A percentile compares a stretch with the other conserved stretches of the same genome.
Conservation (phyloP, 2,888 invertebrate genomes). For the Mayetiola destructor region DNA sequence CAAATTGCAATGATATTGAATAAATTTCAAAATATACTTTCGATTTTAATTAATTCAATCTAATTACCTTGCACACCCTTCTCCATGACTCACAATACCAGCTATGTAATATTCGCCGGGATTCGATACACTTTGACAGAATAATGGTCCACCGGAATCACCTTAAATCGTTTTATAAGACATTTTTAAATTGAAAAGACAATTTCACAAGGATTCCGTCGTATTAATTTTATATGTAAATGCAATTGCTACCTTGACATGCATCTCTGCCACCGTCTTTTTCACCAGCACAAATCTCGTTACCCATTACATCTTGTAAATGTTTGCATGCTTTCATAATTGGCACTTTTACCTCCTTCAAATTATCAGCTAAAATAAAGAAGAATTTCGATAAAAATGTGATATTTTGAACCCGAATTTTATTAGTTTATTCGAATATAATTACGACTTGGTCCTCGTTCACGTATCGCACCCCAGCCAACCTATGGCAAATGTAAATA, state of each 20-base stretch:
- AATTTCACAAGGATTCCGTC: not conserved
- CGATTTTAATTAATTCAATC: no score
- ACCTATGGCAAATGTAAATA: conserved; percentile 25
- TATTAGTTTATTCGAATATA: not conserved
- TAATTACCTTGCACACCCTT: conserved; percentile 71
- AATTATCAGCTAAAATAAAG: conserved; percentile 51
- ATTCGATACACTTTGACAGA: conserved; percentile 56
- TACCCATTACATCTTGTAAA: conserved; percentile 46
- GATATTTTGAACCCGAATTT: not conserved
- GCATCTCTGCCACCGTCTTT: conserved; percentile 64
- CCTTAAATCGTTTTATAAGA: not conserved
- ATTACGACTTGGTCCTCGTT: conserved; percentile 66
- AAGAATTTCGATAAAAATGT: not conserved
- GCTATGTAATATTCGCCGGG: conserved; percentile 62
- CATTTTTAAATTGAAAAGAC: not conserved
- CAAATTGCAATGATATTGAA: no score
- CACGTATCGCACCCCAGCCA: conserved; percentile 70
- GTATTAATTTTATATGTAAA: no score
- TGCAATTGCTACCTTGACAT: conserved; percentile 42
- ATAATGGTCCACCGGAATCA: conserved; percentile 65
- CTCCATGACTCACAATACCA: conserved; percentile 75
- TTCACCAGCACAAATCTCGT: conserved; percentile 64
- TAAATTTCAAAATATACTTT: no score
- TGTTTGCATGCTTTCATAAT: conserved; percentile 52
- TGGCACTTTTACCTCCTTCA: conserved; percentile 67